Percentiles rank a stretch among this genome's conserved stretches.
Conservation (phyloP, 1,140 invertebrate genomes). For the Hylyphantes graminicola region DNA sequence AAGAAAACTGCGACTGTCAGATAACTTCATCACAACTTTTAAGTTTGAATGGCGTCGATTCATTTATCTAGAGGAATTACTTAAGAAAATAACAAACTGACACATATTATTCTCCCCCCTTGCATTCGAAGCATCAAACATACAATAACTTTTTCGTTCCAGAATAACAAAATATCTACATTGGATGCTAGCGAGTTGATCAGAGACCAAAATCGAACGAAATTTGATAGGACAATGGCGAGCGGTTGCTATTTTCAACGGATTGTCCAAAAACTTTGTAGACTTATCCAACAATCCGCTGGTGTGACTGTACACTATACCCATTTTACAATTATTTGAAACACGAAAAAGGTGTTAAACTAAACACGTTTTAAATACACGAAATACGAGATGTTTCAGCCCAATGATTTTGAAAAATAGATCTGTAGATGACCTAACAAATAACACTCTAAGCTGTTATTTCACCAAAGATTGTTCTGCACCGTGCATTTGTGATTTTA, state of each 20-base stretch:
- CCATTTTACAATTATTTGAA: constrained; percentile 29
- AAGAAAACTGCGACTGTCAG: constrained; percentile 1
- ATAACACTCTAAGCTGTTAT: constrained; percentile 40
- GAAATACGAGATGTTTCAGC: constrained; percentile 12
- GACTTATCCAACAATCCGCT: constrained; percentile 45
- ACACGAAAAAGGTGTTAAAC: neutral
- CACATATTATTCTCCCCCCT: constrained; percentile 16
- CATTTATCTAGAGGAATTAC: constrained; percentile 6
- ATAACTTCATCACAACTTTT: constrained; percentile 20
- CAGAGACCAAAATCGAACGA: constrained; percentile 1
- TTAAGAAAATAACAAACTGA: constrained; percentile 12
- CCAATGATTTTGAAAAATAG: neutral
- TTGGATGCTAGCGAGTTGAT: neutral
- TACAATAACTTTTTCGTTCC: constrained; percentile 44
- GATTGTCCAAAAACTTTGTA: constrained; percentile 34
- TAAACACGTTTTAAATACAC: constrained; percentile 13
- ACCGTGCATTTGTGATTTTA: constrained; percentile 42
- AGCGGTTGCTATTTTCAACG: constrained; percentile 39
- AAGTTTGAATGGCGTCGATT: constrained; percentile 20
- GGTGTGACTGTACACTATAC: constrained; percentile 29
- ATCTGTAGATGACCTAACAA: neutral
- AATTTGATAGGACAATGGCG: neutral
- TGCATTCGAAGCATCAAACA: constrained; percentile 45
- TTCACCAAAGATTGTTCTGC: constrained; percentile 16
- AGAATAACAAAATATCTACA: constrained; percentile 40